Evolutionary conservation across 2,113 vertebrate species (phyloP).

Genomic region (Thinocorus orbignyianus): DNA sequence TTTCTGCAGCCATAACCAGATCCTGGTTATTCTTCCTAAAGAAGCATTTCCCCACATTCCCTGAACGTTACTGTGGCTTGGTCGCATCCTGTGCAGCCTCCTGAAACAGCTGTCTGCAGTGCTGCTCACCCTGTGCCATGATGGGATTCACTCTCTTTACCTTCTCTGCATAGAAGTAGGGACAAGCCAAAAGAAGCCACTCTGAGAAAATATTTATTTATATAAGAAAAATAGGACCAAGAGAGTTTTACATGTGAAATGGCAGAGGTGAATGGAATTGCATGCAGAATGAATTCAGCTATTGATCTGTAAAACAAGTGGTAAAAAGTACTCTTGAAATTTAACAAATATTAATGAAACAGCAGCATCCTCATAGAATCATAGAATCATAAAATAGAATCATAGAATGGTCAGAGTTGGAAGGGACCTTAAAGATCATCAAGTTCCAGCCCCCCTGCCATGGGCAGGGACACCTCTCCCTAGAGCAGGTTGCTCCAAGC

Average conservation of each 20-base stretch:
- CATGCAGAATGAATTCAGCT: not conserved
- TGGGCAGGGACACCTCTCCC: no score
- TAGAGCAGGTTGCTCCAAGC: no score
- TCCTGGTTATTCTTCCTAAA: not conserved
- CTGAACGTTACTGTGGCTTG: accelerated
- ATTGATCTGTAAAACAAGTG: not conserved
- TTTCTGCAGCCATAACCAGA: not conserved
- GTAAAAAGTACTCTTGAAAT: not conserved
- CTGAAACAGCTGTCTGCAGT: not conserved
- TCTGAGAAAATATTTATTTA: not conserved
- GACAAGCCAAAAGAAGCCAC: not conserved
- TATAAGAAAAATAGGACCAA: not conserved
- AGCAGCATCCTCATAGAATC: not conserved
- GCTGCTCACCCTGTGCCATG: not conserved
- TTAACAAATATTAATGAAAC: not conserved
- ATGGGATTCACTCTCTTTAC: not conserved
- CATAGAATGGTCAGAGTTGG: no score
- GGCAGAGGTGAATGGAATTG: not conserved
- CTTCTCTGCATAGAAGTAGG: not conserved
- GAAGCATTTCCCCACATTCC: accelerated
- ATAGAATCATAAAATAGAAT: no score
- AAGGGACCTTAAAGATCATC: no score
- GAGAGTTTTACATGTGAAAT: not conserved
- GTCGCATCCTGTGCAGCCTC: not conserved
- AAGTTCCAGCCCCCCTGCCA: no score